Percentiles rank a stretch among this genome's conserved stretches.
phyloP scores from a whole-genome alignment of 2,888 invertebrate species.

The Drosophila villosipedis region DNA sequence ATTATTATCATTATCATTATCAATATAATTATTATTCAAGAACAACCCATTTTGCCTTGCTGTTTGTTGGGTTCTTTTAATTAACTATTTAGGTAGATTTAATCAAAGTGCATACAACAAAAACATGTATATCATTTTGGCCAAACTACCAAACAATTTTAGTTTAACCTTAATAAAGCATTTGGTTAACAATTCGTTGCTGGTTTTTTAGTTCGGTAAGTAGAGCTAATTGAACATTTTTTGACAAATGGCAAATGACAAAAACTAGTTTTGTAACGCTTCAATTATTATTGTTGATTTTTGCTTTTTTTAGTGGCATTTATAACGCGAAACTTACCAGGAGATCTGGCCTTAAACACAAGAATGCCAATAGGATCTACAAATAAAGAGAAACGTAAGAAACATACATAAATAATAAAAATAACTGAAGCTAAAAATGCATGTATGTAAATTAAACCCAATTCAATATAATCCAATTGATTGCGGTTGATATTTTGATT shows the following conservation, averaged over 20 bases:
- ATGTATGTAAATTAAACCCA: constrained; percentile 39
- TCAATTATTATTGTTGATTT: constrained; percentile 27
- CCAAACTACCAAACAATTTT: constrained; percentile 23
- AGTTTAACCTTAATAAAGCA: constrained; percentile 25
- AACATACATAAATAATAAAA: constrained; percentile 84
- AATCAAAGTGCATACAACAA: constrained; percentile 32
- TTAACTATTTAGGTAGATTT: constrained; percentile 19
- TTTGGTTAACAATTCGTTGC: constrained; percentile 22
- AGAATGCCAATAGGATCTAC: constrained; percentile 91
- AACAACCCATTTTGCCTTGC: constrained; percentile 26
- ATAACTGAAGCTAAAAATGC: constrained; percentile 53
- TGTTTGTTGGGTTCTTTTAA: constrained; percentile 17
- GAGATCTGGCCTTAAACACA: constrained; percentile 91
- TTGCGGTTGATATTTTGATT: background rate
- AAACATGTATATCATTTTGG: constrained; percentile 9
- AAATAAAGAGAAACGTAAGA: constrained; percentile 87
- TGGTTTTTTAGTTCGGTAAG: constrained; percentile 47
- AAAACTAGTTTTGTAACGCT: constrained; percentile 35
- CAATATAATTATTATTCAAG: constrained; percentile 20
- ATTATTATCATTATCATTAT: constrained; percentile 30
- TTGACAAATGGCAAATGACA: constrained; percentile 13
- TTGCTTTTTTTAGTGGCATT: constrained; percentile 66
- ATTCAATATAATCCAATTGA: constrained; percentile 13
- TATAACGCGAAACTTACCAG: constrained; percentile 88
- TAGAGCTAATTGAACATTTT: constrained; percentile 29